Percentiles rank a stretch among this genome's conserved stretches.
Evolutionary conservation across 2,113 vertebrate species (phyloP).

Genomic region (Lanius ludovicianus): DNA sequence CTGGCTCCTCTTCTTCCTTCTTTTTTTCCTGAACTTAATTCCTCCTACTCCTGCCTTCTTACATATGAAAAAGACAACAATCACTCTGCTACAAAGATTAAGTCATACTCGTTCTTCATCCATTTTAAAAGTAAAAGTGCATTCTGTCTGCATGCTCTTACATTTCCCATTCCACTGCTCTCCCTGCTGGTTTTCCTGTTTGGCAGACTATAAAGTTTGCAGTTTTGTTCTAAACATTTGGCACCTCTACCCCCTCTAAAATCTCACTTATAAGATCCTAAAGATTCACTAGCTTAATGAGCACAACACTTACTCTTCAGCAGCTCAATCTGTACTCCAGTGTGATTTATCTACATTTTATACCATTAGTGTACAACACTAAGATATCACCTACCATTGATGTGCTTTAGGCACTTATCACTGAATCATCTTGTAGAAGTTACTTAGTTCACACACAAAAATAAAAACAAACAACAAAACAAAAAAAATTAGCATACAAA

Average conservation of each 20-base stretch:
- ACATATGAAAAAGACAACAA: conserved; percentile 8
- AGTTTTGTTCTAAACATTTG: not conserved
- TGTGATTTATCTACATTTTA: conserved; percentile 25
- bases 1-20: conserved; percentile 29
- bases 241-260: not conserved
- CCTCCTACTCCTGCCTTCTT: conserved; percentile 41
- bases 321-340: not conserved
- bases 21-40: conserved; percentile 41
- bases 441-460: not conserved
- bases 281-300: not conserved
- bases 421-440: not conserved
- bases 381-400: not conserved
- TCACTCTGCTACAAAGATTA: not conserved
- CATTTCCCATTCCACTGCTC: not conserved
- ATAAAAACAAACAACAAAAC: not conserved
- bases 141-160: not conserved
- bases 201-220: not conserved
- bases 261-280: conserved; percentile 18
- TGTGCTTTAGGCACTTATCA: not conserved
- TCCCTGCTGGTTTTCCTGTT: not conserved
- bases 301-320: not conserved
- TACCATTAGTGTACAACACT: not conserved
- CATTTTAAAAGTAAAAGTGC: not conserved
- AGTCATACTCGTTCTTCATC: conserved; percentile 8
- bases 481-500: not conserved